Conservation (phyloP, 2,113 vertebrate species). For the Caranx ignobilis region DNA sequence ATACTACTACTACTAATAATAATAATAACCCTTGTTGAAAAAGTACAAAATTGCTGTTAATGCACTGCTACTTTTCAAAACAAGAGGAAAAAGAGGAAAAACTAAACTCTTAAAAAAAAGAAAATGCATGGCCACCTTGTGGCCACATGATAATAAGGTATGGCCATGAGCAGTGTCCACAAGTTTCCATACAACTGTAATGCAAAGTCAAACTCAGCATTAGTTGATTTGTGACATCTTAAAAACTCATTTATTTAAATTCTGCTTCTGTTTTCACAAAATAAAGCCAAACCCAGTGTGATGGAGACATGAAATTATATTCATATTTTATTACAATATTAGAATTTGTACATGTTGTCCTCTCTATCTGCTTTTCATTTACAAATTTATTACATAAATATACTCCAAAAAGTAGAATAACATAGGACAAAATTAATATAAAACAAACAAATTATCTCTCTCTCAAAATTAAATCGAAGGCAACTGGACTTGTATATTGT, state of each 20-base stretch:
- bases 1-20: no score
- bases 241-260: not conserved
- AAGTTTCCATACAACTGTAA: no score
- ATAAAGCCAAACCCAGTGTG: slow-evolving; percentile 12
- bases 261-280: not conserved
- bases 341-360: slow-evolving; percentile 66
- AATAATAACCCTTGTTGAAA: no score
- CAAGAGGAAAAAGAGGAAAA: no score
- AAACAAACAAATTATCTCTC: slow-evolving; percentile 61
- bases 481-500: no score
- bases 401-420: slow-evolving; percentile 63
- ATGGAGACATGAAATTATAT: slow-evolving; percentile 45
- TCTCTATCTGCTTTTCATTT: slow-evolving; percentile 50
- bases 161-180: no score
- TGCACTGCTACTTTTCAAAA: no score
- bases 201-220: not conserved
- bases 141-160: no score
- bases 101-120: no score
- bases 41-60: no score
- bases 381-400: slow-evolving; percentile 77
- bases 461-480: no score
- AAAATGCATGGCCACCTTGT: no score
- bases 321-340: slow-evolving; percentile 76
- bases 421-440: slow-evolving; percentile 61
- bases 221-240: not conserved